These are phyloP conservation scores for Drosophila lacicola DNA, from an alignment of 2,888 invertebrate species.

Conservation along the genomic window DNA sequence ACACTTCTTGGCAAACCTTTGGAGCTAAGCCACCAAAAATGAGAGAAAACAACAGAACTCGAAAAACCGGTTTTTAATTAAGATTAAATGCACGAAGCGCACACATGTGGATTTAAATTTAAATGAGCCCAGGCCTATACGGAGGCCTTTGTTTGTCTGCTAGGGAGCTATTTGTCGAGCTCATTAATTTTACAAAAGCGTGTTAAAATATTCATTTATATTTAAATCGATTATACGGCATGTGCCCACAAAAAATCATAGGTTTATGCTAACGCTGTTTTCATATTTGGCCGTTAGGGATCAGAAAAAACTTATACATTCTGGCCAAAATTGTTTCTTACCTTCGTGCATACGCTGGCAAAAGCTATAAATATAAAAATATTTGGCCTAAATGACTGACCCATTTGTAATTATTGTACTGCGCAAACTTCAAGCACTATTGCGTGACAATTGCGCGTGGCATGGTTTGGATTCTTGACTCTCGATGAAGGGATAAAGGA, in stretches of 20 bases:
- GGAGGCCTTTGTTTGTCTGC: conserved; percentile 21
- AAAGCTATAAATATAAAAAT: no score
- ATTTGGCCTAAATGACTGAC: no score
- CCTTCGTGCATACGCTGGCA: no score
- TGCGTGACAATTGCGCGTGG: no score
- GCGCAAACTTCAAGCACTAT: no score
- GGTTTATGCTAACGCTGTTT: no score
- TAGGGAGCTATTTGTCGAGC: conserved; percentile 48
- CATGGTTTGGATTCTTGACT: no score
- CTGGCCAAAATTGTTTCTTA: not conserved
- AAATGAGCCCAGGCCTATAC: conserved; percentile 57
- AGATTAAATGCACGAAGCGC: conserved; percentile 81
- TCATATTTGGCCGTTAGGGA: not conserved
- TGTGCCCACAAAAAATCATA: conserved; percentile 11
- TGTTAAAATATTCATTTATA: conserved; percentile 82
- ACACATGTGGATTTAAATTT: conserved; percentile 76
- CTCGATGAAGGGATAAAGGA: no score
- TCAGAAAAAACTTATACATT: not conserved
- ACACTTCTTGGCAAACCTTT: conserved; percentile 49
- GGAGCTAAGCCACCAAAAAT: conserved; percentile 42
- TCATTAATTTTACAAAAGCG: conserved; percentile 79
- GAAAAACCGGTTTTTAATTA: conserved; percentile 84
- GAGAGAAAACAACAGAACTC: conserved; percentile 47
- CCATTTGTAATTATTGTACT: no score
- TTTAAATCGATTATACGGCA: conserved; percentile 70